Percentiles rank a stretch among this genome's conserved stretches.
Conservation (phyloP, 2,888 invertebrate genomes). For the Muschampia plurimacula region DNA sequence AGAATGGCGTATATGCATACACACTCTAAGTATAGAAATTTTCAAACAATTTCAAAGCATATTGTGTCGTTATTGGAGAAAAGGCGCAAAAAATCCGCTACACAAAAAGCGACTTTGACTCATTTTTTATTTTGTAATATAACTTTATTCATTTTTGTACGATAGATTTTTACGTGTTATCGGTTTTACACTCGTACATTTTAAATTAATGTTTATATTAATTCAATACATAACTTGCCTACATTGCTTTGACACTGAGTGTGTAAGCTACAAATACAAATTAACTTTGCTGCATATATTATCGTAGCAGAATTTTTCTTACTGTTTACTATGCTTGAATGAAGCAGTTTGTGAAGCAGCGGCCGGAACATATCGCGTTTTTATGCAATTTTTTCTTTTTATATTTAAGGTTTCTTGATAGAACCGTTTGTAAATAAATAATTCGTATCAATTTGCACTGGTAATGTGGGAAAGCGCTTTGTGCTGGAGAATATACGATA, state of each 20-base stretch:
- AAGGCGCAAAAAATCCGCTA: not conserved
- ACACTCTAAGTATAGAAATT: constrained; percentile 17
- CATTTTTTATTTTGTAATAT: not conserved
- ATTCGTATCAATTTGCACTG: constrained; percentile 70
- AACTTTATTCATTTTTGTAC: not conserved
- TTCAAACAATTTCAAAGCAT: constrained; percentile 4
- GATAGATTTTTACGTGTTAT: not conserved
- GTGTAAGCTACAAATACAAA: constrained; percentile 17
- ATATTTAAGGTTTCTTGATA: constrained; percentile 61
- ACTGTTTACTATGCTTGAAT: constrained; percentile 49
- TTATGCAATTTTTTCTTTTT: constrained; percentile 55
- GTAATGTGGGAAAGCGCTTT: constrained; percentile 72
- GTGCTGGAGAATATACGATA: constrained; percentile 54
- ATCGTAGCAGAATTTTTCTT: constrained; percentile 36
- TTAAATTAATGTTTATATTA: not conserved
- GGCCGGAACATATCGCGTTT: constrained; percentile 62
- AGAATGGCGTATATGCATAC: constrained; percentile 50
- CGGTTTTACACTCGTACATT: not conserved
- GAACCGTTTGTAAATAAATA: constrained; percentile 60
- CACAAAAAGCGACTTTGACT: constrained; percentile 1
- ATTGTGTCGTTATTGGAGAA: constrained; percentile 21
- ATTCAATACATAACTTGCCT: not conserved
- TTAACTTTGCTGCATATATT: constrained; percentile 27
- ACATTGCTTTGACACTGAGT: not conserved
- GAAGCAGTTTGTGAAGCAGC: constrained; percentile 56